Evolutionary conservation across 2,113 vertebrate species (phyloP).

Genomic region (Myanophis thanlyinensis): DNA sequence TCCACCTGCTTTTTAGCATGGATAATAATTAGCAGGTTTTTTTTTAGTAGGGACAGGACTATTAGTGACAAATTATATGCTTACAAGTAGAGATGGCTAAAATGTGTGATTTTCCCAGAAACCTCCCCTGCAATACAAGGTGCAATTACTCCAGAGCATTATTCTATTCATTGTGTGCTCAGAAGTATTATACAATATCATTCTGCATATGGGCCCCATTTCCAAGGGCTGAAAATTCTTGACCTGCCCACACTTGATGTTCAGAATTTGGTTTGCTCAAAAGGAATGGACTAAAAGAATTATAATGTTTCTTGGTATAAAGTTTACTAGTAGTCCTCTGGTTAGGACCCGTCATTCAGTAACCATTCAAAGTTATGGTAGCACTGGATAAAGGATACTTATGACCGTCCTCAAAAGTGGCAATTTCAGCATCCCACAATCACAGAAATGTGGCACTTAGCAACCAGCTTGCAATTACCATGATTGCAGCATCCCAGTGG

Average conservation of each 20-base stretch:
- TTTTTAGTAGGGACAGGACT: neutral
- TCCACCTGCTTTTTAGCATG: neutral
- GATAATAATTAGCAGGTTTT: neutral
- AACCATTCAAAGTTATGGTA: neutral
- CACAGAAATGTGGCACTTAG: neutral
- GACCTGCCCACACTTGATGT: neutral
- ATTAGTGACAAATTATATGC: neutral
- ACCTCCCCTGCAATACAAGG: neutral
- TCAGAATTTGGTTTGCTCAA: neutral
- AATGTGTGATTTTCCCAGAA: neutral
- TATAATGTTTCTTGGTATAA: neutral
- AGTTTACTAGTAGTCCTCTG: neutral
- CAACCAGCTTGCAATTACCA: neutral
- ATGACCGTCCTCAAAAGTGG: neutral
- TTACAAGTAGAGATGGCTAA: neutral
- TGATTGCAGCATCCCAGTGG: neutral
- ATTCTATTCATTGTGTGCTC: neutral
- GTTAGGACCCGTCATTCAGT: neutral
- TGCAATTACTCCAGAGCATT: neutral
- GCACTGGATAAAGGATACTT: neutral
- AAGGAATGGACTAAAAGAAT: neutral
- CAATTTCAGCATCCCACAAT: neutral
- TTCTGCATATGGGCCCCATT: neutral
- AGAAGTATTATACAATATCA: neutral
- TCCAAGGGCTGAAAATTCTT: neutral